Percentiles rank a stretch among this genome's conserved stretches.
Conservation (phyloP, 2,113 vertebrate genomes). For the Entomyzon cyanotis region DNA sequence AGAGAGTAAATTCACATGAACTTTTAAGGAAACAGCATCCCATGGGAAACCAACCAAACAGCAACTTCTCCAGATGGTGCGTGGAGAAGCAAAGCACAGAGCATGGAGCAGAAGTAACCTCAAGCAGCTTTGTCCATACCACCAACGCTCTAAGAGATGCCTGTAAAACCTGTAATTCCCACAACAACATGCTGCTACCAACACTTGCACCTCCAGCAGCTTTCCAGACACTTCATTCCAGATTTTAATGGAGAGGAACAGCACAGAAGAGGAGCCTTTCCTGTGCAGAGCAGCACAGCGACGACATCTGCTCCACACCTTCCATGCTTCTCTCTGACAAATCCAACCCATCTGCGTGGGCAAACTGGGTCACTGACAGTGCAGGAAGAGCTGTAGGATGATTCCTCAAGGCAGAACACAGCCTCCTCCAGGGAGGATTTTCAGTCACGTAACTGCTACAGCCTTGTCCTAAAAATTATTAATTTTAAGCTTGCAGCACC, state of each 20-base stretch:
- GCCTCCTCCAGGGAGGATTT: not conserved
- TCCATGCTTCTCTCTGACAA: not conserved
- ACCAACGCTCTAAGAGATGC: not conserved
- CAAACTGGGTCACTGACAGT: not conserved
- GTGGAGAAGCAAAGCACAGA: not conserved
- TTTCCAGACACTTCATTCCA: not conserved
- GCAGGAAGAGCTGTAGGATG: not conserved
- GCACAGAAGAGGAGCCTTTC: not conserved
- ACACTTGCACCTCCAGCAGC: not conserved
- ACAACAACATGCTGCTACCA: not conserved
- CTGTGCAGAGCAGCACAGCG: not conserved
- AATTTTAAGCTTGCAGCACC: not conserved
- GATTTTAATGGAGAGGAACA: not conserved
- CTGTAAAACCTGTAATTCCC: not conserved
- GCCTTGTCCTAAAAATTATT: not conserved
- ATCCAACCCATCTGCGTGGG: constrained; percentile 10
- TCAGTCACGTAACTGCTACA: not conserved
- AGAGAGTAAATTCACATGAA: not conserved
- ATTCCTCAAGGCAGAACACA: not conserved
- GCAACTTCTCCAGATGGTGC: not conserved
- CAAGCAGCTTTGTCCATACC: not conserved
- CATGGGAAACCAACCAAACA: not conserved
- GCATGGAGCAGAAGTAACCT: not conserved
- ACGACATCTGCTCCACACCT: not conserved
- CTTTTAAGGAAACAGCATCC: not conserved